Percentiles rank a stretch among this genome's conserved stretches.
Evolutionary conservation across 2,888 invertebrate species (phyloP).

Genomic region (Coelinius sp.): DNA sequence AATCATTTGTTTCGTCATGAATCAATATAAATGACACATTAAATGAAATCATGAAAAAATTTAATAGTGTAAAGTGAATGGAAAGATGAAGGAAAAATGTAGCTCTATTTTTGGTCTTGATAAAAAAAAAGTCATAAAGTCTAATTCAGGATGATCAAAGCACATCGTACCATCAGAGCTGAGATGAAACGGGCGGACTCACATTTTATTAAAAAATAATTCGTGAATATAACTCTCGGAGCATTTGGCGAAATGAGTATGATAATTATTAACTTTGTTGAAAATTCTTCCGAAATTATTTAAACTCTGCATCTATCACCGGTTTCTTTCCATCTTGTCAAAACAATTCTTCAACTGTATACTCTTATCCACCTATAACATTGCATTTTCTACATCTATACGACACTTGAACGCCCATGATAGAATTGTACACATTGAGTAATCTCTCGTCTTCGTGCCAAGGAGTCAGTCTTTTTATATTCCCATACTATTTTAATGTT

Average conservation of each 20-base stretch:
- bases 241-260: no score
- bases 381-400: no score
- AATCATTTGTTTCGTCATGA: no score
- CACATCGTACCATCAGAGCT: constrained; percentile 16
- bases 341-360: no score
- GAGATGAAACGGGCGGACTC: background rate
- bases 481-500: background rate
- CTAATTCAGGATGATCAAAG: constrained; percentile 26
- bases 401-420: no score
- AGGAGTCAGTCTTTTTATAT: no score
- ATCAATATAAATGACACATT: no score
- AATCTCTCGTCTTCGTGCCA: no score
- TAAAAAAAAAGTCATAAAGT: constrained; percentile 25
- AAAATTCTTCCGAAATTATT: background rate
- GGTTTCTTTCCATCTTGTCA: no score
- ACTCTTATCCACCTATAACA: no score
- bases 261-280: background rate
- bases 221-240: background rate
- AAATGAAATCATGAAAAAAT: no score
- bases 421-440: no score
- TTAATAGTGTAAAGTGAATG: background rate
- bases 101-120: background rate
- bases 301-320: background rate
- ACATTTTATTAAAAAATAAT: constrained; percentile 7
- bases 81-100: background rate